Conservation (phyloP, 2,113 vertebrate genomes). For the Macquaria australasica region DNA sequence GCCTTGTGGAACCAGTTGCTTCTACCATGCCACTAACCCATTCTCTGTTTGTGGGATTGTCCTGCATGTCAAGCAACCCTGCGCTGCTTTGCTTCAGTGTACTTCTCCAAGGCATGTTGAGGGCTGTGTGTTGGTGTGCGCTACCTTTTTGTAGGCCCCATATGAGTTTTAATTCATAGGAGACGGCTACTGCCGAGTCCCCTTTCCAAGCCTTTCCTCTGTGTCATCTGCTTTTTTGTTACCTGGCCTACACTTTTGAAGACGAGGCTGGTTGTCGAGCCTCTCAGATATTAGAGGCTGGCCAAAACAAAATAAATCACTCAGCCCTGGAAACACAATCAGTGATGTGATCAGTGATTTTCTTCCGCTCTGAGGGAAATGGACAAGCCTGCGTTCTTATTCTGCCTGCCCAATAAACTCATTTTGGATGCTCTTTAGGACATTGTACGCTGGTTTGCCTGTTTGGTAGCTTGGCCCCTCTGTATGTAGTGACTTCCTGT, state of each 20-base stretch:
- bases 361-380: neutral
- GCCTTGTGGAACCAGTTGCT: neutral
- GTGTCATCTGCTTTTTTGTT: neutral
- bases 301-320: neutral
- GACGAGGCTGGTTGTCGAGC: neutral
- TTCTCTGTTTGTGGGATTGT: neutral
- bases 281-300: neutral
- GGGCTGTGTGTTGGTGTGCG: neutral
- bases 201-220: neutral
- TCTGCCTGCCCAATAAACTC: neutral
- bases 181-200: neutral
- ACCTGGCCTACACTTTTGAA: neutral
- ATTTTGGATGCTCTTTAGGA: neutral
- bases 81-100: neutral
- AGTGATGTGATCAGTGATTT: no score
- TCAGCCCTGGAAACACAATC: no score
- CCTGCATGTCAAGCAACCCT: slow-evolving; percentile 6
- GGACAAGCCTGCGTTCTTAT: neutral
- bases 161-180: neutral
- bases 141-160: neutral
- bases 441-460: neutral
- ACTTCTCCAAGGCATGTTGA: neutral
- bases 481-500: slow-evolving; percentile 11
- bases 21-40: neutral
- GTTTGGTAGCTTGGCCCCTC: neutral